A percentile compares a stretch with the other conserved stretches of the same genome.
phyloP scores from a whole-genome alignment of 2,797 vertebrate genomes.

The Cyprinella venusta region DNA sequence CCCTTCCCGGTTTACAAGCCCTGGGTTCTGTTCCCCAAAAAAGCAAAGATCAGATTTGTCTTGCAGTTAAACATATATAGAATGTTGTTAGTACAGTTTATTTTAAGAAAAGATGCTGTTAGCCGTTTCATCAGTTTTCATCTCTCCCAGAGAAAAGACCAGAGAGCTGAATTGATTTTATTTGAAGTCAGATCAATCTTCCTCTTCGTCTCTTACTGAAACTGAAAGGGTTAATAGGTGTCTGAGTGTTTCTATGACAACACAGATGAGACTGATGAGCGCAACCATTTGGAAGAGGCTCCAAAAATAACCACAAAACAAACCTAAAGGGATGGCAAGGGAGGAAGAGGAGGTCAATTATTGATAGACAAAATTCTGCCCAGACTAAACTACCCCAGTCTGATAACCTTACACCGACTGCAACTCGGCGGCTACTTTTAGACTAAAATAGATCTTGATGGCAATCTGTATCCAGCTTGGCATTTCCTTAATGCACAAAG shows the following conservation, averaged over 20 bases:
- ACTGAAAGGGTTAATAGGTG: conserved; percentile 56
- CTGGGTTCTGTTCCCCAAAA: conserved; percentile 4
- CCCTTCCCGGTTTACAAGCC: not conserved
- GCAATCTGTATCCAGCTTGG: not conserved
- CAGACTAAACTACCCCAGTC: not conserved
- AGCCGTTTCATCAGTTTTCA: not conserved
- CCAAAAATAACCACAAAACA: conserved; percentile 68
- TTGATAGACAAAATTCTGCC: conserved; percentile 30
- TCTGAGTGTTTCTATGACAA: conserved; percentile 72
- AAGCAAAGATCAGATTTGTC: not conserved
- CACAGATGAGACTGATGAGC: conserved; percentile 57
- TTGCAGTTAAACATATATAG: not conserved
- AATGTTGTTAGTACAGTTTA: not conserved
- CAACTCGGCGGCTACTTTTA: not conserved
- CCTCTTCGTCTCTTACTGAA: conserved; percentile 20
- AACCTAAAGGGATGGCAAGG: conserved; percentile 16
- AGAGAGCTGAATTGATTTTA: conserved; percentile 18
- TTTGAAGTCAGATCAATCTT: conserved; percentile 5
- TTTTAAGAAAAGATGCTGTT: not conserved
- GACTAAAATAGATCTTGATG: conserved; percentile 4
- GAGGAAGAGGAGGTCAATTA: conserved; percentile 31
- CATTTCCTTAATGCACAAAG: conserved; percentile 43
- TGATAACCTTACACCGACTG: not conserved
- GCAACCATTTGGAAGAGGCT: conserved; percentile 61
- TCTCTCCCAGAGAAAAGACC: not conserved